Base-by-base conservation (phyloP, 1,140 invertebrate genomes). In the Zeugodacus cucurbitae region DNA sequence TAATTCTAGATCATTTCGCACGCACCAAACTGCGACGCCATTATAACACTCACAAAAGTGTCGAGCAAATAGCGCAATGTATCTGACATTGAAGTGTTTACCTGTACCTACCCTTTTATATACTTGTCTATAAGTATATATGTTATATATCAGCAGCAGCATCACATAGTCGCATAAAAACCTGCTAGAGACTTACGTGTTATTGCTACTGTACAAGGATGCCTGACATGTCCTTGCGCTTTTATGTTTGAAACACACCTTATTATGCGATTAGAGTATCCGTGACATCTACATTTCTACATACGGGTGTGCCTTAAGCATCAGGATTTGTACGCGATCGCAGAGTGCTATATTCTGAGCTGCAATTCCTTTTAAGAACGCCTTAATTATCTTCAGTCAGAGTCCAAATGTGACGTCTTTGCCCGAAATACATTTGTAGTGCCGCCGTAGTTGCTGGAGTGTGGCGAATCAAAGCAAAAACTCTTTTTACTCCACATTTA, bases 1-100 rank as follows among this genome's bases (percentile, higher is more conserved):
- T 48, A 82, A n/a, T 82, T 29, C 74, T 48, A 82, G 74, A 44
- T 82, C 74, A 82, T 82, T 48, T 82, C 74, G 44, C 74, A 82
- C 74, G 74, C 74, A 82, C 20, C 74, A 82, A 44, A 26, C 74
- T 8, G 74, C 74, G 22, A 29, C 26, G 41, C 22, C 41, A 82
- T 48, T 44, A 82, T 82, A 37, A 20, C 74, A 48, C 41, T 82
- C 74, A 29, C 41, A 82, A 48, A 82, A 3, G 41, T 26, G 74
- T 22, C 41, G 2, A 48, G 74, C 22, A 74, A 74, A 74, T 5
- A 41, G 4, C 11, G 17, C 26, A 11, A 82, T 3, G 34, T 26
- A 82, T 26, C 8, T 82, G 74, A 82, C 74, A 82, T 82, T 82
- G 41, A 82, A 34, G 22, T 26, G 44, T 34, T 48, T 6, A 78